Conservation (phyloP, 1,140 invertebrate genomes). For the Diorhabda elongata region DNA sequence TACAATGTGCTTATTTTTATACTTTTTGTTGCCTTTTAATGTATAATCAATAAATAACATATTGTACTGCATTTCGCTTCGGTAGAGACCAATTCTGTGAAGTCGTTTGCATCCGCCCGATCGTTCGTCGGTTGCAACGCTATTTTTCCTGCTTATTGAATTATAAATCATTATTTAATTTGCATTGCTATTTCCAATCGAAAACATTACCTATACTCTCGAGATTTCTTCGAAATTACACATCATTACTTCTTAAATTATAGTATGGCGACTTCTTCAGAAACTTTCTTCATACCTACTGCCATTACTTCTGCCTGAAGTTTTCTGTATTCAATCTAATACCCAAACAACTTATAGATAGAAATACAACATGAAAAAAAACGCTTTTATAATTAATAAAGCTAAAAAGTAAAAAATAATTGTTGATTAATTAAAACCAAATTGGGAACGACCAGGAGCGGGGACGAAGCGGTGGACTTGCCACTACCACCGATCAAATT, state of each 20-base stretch:
- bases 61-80: constrained; percentile 31
- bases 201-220: constrained; percentile 18
- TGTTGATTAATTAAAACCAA: too few relatives aligned
- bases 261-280: neutral
- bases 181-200: constrained; percentile 23
- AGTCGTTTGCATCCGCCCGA: constrained; percentile 26
- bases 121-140: constrained; percentile 7
- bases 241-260: neutral
- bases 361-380: too few relatives aligned
- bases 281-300: neutral
- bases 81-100: constrained; percentile 23
- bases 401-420: too few relatives aligned
- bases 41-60: constrained; percentile 41
- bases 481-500: too few relatives aligned
- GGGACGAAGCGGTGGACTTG: too few relatives aligned
- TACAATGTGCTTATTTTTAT: constrained; percentile 41
- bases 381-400: too few relatives aligned
- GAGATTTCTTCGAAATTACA: neutral
- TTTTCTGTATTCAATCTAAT: too few relatives aligned
- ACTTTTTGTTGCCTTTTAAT: constrained; percentile 38
- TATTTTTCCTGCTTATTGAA: constrained; percentile 15
- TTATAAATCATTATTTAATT: constrained; percentile 16
- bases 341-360: too few relatives aligned
- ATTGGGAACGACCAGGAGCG: too few relatives aligned
- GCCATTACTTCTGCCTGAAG: neutral